Conservation (phyloP, 2,888 invertebrate species). For the Athalia circularis region DNA sequence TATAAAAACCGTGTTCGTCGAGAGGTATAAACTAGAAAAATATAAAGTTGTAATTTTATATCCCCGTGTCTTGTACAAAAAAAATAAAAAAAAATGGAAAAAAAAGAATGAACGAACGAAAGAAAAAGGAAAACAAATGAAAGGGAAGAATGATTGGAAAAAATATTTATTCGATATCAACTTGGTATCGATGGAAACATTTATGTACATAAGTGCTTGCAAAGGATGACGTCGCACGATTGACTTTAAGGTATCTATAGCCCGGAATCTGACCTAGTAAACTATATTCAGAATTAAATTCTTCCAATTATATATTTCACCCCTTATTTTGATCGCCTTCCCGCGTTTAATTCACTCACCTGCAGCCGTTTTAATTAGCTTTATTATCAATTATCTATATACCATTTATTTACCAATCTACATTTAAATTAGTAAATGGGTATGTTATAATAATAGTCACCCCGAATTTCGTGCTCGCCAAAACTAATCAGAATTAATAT, state of each 20-base stretch:
- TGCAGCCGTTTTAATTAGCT: too few species aligned
- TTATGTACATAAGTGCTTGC: neutral
- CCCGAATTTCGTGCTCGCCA: neutral
- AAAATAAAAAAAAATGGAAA: neutral
- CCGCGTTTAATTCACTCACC: too few species aligned
- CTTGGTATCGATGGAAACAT: conserved; percentile 4
- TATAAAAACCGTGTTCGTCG: neutral
- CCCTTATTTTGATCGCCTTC: too few species aligned
- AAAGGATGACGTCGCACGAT: neutral
- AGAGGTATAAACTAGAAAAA: neutral
- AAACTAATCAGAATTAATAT: conserved; percentile 32
- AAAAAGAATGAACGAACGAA: neutral
- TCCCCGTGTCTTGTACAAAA: neutral
- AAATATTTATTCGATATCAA: conserved; percentile 27
- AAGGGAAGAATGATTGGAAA: neutral
- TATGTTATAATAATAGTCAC: too few species aligned
- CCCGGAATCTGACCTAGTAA: neutral
- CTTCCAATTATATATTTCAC: too few species aligned
- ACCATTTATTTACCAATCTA: too few species aligned
- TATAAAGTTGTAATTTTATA: conserved; percentile 10
- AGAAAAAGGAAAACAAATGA: neutral
- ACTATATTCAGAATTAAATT: too few species aligned
- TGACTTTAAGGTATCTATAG: neutral
- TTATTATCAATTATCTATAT: too few species aligned
- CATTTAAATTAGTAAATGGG: too few species aligned